A percentile compares a stretch with the other conserved stretches of the same genome.
These are phyloP conservation scores for Tetraneura akinire DNA, from an alignment of 1,140 invertebrate species.

Conservation along the genomic window DNA sequence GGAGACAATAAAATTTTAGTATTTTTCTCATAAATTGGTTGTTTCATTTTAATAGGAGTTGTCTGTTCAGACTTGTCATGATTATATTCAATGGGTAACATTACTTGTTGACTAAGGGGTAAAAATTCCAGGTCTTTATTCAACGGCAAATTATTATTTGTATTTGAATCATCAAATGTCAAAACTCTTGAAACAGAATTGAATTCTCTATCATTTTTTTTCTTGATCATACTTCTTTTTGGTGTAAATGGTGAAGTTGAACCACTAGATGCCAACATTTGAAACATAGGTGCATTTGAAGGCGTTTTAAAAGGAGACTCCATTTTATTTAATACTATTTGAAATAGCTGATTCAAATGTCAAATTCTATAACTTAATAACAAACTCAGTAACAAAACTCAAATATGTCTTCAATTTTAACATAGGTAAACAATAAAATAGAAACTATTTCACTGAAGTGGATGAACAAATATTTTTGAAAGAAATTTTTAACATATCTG, in stretches of 20 bases:
- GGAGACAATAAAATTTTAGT: slow-evolving; percentile 34
- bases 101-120: not conserved
- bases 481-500: too few species aligned
- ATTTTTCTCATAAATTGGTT: not conserved
- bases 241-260: slow-evolving; percentile 41
- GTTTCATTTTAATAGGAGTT: slow-evolving; percentile 23
- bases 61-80: not conserved
- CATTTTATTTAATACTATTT: not conserved
- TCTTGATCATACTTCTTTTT: slow-evolving; percentile 21
- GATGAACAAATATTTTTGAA: too few species aligned
- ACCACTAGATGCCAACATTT: not conserved
- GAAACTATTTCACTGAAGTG: too few species aligned
- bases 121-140: not conserved
- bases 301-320: slow-evolving; percentile 32
- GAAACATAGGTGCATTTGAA: not conserved
- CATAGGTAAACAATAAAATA: too few species aligned
- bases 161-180: slow-evolving; percentile 4
- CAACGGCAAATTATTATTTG: not conserved
- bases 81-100: not conserved
- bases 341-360: too few species aligned
- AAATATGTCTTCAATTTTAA: too few species aligned
- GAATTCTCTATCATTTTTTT: not conserved
- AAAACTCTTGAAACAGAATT: slow-evolving; percentile 24
- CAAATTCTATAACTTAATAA: too few species aligned
- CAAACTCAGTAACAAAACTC: too few species aligned